A percentile compares a stretch with the other conserved stretches of the same genome.
phyloP scores from a whole-genome alignment of 2,113 vertebrate species.

The Tangachromis dhanisi region DNA sequence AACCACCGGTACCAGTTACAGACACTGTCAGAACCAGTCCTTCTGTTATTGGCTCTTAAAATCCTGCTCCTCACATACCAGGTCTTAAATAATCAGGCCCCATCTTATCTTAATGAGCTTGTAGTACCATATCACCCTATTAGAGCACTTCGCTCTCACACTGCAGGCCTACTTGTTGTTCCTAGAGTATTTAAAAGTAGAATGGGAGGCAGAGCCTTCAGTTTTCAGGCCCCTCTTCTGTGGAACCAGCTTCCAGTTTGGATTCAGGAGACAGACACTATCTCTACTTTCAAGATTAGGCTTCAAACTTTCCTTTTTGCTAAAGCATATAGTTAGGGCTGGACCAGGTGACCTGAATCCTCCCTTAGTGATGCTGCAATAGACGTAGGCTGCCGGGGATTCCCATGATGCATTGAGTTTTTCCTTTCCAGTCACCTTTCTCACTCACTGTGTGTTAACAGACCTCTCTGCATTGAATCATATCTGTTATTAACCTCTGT shows the following conservation, averaged over 20 bases:
- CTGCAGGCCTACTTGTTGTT: not conserved
- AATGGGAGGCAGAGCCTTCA: not conserved
- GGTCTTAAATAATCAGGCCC: not conserved
- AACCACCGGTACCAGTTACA: not conserved
- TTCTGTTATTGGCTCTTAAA: not conserved
- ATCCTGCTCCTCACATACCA: not conserved
- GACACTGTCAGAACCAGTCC: not conserved
- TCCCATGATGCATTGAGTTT: accelerated
- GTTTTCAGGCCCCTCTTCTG: not conserved
- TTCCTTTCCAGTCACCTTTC: too few relatives aligned
- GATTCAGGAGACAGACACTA: not conserved
- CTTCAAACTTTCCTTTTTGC: not conserved
- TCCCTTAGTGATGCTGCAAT: not conserved
- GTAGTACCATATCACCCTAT: not conserved
- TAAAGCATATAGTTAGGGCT: not conserved
- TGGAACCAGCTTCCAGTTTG: not conserved
- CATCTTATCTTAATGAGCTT: not conserved
- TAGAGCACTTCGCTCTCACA: accelerated
- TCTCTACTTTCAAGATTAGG: not conserved
- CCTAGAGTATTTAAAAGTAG: not conserved
- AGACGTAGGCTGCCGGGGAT: too few relatives aligned
- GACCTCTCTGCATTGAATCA: accelerated
- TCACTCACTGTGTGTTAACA: accelerated
- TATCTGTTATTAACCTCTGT: not conserved
- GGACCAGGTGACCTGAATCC: not conserved